Evolutionary conservation across 2,113 vertebrate species (phyloP), one percentile per base, ranked within the genome.

Genomic region (Aptenodytes patagonicus): DNA sequence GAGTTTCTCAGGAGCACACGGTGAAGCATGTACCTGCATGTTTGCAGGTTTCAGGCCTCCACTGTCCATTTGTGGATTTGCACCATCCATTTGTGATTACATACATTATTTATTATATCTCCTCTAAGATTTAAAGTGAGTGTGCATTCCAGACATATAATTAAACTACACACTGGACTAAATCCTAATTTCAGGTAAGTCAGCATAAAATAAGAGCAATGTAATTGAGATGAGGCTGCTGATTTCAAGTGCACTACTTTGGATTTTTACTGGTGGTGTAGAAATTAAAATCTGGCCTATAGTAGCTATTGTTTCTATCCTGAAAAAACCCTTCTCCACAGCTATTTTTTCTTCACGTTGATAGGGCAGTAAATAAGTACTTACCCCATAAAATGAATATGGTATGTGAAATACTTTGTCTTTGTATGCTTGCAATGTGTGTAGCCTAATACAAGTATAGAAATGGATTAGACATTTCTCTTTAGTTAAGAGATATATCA

Each of bases 401-500:
- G 26, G n/a, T 51, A 83, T 72, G 69, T 46, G 46, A 57, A 96
- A 90, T 92, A 85, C 68, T 89, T 71, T 16, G 55, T 71, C 64
- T 97, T 84, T 91, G 73, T 93, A 91, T 95, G 75, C 64, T 95
- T 97, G 64, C 80, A 97, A 81, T 85, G 78, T 93, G 89, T 80
- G 84, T 93, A 92, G 90, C 66, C 82, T 83, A 92, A 91, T 84
- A 89, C 93, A 94, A 95, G 96, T 89, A 90, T 55, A 97, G 93
- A 97, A 94, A 98, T 92, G 96, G 97, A 98, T 98, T 97, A 98
- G 96, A 73, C 87, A 96, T 98, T 98, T 89, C 95, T 97, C 95
- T 98, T 97, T 97, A 97, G 93, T 98, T 98, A 98, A 98, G 95
- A 98, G 97, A 98, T 96, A 98, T 97, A 97, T 97, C 96, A 96